Base-by-base conservation (phyloP, 1,140 invertebrate species). In the Drosophila gunungcola region DNA sequence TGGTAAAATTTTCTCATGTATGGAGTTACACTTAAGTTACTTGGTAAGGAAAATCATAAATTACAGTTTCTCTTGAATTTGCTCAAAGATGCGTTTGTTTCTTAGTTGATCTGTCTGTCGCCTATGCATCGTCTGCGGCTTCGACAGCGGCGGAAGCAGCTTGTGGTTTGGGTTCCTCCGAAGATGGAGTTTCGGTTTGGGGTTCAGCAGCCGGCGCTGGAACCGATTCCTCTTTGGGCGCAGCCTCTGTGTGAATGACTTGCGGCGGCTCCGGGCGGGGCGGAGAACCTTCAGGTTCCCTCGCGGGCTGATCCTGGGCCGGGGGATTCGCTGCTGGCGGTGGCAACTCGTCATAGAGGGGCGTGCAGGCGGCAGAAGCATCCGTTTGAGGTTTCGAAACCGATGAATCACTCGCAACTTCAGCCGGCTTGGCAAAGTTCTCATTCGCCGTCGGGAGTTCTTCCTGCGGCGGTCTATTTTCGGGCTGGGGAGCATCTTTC, bases 311-410 rank as follows among this genome's bases (percentile, higher is more conserved):
- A 27, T 38, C 10, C 27, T 4, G 60, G 7, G 12, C 12, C 55
- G 65, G 46, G n/a, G 43, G 9, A 11, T 29, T 13, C 39, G 61
- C 49, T 16, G 61, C 49, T 16, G 83, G 78, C 42, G 89, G 61
- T 10, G 89, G 89, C 67, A 91, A 21, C 49, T 91, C 89, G 49
- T 91, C 89, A 29, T 91, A 91, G 12, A 91, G 75, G 2, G 89
- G 89, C 21, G 89, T 91, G 52, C 83, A 85, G 52, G 69, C 60
- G 36, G 85, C 78, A 11, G 85, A 80, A 16, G 76, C 56, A 49
- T 56, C 58, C n/a, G 43, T 32, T 72, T 70, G 54, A 52, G 55
- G 73, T 57, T 77, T 69, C 64, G 12, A 27, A 9, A 36, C 73
- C 38, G 36, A 16, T 10, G 52, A 41, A 36, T 70, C 67, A 25